These are phyloP conservation scores for Lasiommata megera DNA, from an alignment of 2,888 invertebrate genomes.

Conservation along the genomic window DNA sequence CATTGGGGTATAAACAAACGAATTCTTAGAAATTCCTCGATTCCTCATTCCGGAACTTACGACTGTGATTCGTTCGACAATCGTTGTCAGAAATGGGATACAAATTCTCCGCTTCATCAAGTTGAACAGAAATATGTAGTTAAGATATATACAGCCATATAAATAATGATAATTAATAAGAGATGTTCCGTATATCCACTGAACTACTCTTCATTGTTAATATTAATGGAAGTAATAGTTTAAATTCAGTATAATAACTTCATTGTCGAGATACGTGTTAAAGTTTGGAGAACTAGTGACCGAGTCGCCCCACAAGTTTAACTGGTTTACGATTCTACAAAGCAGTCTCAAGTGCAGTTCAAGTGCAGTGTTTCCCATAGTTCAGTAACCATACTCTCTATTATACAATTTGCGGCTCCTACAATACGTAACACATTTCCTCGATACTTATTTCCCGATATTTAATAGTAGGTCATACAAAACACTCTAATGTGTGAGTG, in stretches of 20 bases:
- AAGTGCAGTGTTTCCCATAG: conserved; percentile 2
- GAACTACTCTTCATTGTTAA: no score
- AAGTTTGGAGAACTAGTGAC: conserved; percentile 9
- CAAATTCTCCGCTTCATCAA: no score
- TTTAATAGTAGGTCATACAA: not conserved
- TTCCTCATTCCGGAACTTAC: no score
- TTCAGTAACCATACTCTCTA: not conserved
- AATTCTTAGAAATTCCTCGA: no score
- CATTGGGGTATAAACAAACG: no score
- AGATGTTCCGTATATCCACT: no score
- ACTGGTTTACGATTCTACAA: conserved; percentile 14
- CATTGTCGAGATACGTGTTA: conserved; percentile 1
- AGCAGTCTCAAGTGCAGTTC: conserved; percentile 12
- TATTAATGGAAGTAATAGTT: not conserved
- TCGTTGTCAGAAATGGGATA: no score
- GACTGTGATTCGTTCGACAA: no score
- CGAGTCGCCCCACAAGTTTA: conserved; percentile 12
- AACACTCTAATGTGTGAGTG: not conserved
- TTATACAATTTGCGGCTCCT: not conserved
- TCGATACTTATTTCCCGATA: not conserved
- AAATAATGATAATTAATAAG: no score
- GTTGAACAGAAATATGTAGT: no score
- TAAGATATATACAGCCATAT: no score
- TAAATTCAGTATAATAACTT: not conserved
- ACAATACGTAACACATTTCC: not conserved